Evolutionary conservation across 1,140 invertebrate genomes (phyloP), one percentile per base, ranked within the genome.

Genomic region (Pseudomyrmex pallidus): DNA sequence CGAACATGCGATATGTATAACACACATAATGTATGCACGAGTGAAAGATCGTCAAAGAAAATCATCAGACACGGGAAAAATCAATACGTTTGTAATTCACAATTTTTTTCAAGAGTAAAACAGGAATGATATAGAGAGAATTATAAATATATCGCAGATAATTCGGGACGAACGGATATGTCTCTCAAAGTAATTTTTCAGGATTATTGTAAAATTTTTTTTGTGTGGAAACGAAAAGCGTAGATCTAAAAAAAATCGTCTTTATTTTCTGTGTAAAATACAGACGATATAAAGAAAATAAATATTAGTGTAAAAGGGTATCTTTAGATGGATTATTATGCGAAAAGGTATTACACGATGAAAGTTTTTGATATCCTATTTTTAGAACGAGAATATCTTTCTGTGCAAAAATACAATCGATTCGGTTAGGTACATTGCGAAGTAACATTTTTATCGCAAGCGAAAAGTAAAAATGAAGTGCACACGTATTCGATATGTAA

Each of bases 1-100:
- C 54, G 22, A 25, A 15, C 12, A 46, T 17, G 76, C 44, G 54
- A 72, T 72, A 80, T 80, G 66, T 80, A 80, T 72, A 20, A 66
- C 54, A 17, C 22, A 46, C 72, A 22, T 50, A 80, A 80, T 57
- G 35, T 50, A 72, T 20, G 74, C 20, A 54, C 46, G 8, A 54
- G 66, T 50, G 56, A 80, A 72, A 50, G 44, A 80, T 80, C 46
- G 12, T n/a, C 20, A 12, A 15, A n/a, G 54, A 61, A 22, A 72
- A 70, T 57, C 52, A 20, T 68, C 25, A 17, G 13, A 22, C 15
- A 54, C 44, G 44, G 54, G 22, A 20, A 72, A 72, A 80, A 80
- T 80, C 66, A 35, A 80, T 80, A 72, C n/a, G 10, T 12, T 15
- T 17, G 20, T 52, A 35, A 35, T 35, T 35, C 7, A 35, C 4